phyloP scores from a whole-genome alignment of 2,888 invertebrate genomes.

The Byasa hedistus region DNA sequence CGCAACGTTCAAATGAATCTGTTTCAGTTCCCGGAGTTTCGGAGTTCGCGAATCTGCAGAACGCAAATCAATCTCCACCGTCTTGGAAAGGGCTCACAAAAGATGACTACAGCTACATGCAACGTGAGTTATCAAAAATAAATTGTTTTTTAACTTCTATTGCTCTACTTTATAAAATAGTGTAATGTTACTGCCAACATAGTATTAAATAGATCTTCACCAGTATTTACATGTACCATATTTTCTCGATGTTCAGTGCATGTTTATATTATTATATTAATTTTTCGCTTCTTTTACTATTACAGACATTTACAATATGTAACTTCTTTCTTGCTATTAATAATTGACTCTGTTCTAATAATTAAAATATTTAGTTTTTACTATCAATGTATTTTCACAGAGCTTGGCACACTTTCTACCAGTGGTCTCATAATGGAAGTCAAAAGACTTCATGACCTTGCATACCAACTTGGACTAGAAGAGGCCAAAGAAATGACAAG shows the following conservation, averaged over 20 bases:
- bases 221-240: background rate
- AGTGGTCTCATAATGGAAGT: slow-evolving; percentile 95
- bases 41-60: slow-evolving; percentile 87
- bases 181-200: background rate
- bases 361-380: background rate
- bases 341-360: background rate
- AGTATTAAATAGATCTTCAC: background rate
- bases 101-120: slow-evolving; percentile 87
- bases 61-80: slow-evolving; percentile 77
- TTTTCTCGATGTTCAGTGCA: background rate
- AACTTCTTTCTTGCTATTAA: background rate
- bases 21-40: slow-evolving; percentile 92
- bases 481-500: slow-evolving; percentile 98
- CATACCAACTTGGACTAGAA: slow-evolving; percentile 95
- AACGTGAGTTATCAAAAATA: slow-evolving; percentile 81
- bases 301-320: no score
- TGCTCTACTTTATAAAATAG: background rate
- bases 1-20: slow-evolving; percentile 59
- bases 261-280: background rate
- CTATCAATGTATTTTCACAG: slow-evolving; percentile 64
- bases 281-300: background rate
- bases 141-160: background rate
- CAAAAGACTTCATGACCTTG: slow-evolving; percentile 94
- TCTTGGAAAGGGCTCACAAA: slow-evolving; percentile 86
- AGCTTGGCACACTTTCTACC: slow-evolving; percentile 86